Conservation (phyloP, 2,797 vertebrate species). For the Mastacembelus armatus region DNA sequence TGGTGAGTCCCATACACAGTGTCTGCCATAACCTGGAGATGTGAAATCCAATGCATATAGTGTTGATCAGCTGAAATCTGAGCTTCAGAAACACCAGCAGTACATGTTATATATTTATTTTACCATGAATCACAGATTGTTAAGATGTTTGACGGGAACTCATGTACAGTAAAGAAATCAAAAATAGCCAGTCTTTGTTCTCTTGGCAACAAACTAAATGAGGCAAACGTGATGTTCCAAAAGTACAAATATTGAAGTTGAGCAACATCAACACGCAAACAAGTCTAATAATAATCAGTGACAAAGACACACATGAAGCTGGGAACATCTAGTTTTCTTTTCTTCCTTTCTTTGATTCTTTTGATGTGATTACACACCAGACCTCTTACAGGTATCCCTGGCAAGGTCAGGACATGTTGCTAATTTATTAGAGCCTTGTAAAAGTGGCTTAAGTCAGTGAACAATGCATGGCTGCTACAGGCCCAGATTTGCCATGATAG, state of each 20-base stretch:
- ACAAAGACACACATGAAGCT: neutral
- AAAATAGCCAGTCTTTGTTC: conserved; percentile 28
- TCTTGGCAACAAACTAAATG: conserved; percentile 42
- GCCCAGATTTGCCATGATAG: neutral
- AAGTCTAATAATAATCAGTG: conserved; percentile 1
- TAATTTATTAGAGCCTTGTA: conserved; percentile 22
- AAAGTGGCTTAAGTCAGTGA: conserved; percentile 23
- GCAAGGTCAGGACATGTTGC: conserved; percentile 19
- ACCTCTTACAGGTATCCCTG: neutral
- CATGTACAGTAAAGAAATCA: conserved; percentile 1
- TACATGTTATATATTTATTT: neutral
- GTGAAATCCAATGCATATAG: neutral
- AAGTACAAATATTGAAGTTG: conserved; percentile 26
- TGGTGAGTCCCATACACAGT: neutral
- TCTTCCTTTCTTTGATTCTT: neutral
- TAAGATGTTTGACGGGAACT: conserved; percentile 5
- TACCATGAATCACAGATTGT: neutral
- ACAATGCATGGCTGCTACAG: conserved; percentile 26
- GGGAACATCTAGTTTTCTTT: neutral
- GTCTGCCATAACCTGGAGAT: neutral
- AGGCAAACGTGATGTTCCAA: conserved; percentile 12
- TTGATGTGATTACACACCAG: neutral
- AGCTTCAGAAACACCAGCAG: conserved; percentile 1
- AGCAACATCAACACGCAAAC: neutral
- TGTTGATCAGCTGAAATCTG: neutral